These are phyloP conservation scores for Pimephales promelas DNA, from an alignment of 2,113 vertebrate genomes.

Conservation along the genomic window DNA sequence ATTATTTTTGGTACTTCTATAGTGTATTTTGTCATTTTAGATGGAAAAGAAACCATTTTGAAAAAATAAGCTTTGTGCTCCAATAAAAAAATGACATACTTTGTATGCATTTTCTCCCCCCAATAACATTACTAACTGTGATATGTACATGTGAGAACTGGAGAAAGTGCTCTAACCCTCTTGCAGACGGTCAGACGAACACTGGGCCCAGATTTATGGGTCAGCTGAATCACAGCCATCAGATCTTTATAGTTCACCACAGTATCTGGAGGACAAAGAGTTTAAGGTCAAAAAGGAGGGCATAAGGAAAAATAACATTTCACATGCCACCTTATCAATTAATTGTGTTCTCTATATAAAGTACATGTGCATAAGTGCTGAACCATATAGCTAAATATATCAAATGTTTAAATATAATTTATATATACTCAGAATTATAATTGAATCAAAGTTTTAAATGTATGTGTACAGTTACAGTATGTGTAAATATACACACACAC, in stretches of 20 bases:
- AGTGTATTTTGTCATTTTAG: neutral
- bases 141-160: neutral
- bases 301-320: neutral
- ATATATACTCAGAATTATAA: no score
- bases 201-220: constrained; percentile 81
- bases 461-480: no score
- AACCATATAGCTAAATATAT: no score
- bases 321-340: neutral
- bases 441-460: no score
- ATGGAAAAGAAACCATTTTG: neutral
- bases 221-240: constrained; percentile 89
- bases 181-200: constrained; percentile 89
- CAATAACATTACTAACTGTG: constrained; percentile 1
- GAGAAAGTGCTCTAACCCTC: constrained; percentile 79
- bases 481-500: no score
- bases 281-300: neutral
- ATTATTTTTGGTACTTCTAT: no score
- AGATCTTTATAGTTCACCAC: constrained; percentile 93
- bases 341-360: neutral
- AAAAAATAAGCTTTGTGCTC: neutral
- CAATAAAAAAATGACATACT: neutral
- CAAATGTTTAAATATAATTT: no score
- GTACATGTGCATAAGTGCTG: no score
- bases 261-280: constrained; percentile 76
- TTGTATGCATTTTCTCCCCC: no score